Evolutionary conservation across 2,113 vertebrate species (phyloP).

Genomic region (Zapornia atra): DNA sequence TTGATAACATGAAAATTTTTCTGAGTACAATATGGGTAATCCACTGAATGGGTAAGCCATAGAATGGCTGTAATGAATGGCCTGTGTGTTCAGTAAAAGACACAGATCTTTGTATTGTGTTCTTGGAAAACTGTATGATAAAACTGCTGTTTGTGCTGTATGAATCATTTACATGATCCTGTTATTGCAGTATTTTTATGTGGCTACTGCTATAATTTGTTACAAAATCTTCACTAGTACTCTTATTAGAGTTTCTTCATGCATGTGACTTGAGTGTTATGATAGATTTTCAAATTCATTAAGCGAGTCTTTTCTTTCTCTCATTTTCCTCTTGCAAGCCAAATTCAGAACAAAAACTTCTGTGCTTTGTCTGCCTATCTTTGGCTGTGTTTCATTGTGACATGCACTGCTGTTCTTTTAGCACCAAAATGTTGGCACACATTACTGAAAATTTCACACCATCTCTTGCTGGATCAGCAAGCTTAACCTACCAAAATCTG

Average conservation of each 20-base stretch:
- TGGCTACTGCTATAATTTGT: not conserved
- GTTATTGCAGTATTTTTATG: not conserved
- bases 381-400: conserved; percentile 87
- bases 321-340: conserved; percentile 64
- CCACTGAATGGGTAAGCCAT: not conserved
- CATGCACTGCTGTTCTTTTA: conserved; percentile 90
- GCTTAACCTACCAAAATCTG: conserved; percentile 95
- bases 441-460: conserved; percentile 84
- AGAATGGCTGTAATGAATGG: not conserved
- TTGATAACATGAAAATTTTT: conserved; percentile 14
- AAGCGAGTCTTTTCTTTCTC: conserved; percentile 37
- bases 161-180: not conserved
- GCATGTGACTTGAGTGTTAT: not conserved
- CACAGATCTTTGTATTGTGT: not conserved
- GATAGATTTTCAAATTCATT: conserved; percentile 67
- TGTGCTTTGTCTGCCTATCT: conserved; percentile 84
- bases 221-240: not conserved
- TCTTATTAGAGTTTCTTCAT: not conserved
- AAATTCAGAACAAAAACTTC: conserved; percentile 82
- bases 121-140: not conserved
- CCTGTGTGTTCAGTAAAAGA: not conserved
- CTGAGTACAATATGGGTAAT: not conserved
- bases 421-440: conserved; percentile 88
- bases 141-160: not conserved
- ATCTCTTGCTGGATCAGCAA: conserved; percentile 96